Percentiles rank a stretch among this genome's conserved stretches.
These are phyloP conservation scores for Agrotis exclamationis DNA, from an alignment of 2,888 invertebrate species.

Conservation along the genomic window DNA sequence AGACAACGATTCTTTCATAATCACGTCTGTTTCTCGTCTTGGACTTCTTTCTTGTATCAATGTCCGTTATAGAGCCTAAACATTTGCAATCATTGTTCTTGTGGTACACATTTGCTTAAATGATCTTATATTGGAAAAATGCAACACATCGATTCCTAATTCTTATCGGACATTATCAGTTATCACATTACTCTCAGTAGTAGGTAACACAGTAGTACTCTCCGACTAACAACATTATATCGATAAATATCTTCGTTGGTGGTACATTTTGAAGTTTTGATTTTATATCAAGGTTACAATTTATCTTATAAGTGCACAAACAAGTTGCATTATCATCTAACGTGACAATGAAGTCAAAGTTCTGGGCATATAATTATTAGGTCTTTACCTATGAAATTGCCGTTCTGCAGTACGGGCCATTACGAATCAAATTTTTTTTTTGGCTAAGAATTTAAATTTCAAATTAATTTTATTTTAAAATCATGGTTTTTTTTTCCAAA, in stretches of 20 bases:
- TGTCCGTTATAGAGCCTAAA: neutral
- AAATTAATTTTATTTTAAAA: too few relatives aligned
- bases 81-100: neutral
- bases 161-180: neutral
- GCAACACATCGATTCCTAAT: neutral
- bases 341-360: too few relatives aligned
- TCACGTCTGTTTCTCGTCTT: neutral
- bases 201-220: too few relatives aligned
- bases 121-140: neutral
- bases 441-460: too few relatives aligned
- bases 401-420: too few relatives aligned
- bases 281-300: neutral
- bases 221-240: neutral
- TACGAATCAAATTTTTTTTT: too few relatives aligned
- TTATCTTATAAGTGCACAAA: neutral
- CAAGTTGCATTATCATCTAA: too few relatives aligned
- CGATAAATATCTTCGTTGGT: neutral
- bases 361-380: too few relatives aligned
- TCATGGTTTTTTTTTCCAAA: too few relatives aligned
- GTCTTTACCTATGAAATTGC: too few relatives aligned
- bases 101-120: neutral
- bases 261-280: neutral
- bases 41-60: constrained; percentile 9
- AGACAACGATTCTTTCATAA: neutral
- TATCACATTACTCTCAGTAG: neutral